A percentile compares a stretch with the other conserved stretches of the same genome.
phyloP scores from a whole-genome alignment of 2,888 invertebrate genomes.

The Oligia fasciuncula region DNA sequence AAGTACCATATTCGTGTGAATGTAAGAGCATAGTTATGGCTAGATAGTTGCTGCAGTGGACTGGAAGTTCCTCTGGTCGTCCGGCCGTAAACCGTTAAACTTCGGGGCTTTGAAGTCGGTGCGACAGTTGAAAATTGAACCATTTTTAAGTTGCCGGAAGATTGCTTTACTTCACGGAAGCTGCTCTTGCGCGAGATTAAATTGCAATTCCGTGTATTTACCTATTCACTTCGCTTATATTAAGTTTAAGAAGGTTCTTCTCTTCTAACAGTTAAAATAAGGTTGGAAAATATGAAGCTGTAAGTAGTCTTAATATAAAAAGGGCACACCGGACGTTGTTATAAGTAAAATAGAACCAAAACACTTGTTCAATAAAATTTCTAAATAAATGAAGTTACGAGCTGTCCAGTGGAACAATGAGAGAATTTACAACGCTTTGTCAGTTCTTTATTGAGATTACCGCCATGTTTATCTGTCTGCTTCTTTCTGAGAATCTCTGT shows the following conservation, averaged over 20 bases:
- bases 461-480: conserved; percentile 49
- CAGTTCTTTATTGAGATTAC: conserved; percentile 58
- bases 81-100: conserved; percentile 67
- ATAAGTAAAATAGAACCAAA: conserved; percentile 25
- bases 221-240: conserved; percentile 15
- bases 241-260: background rate
- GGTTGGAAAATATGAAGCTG: background rate
- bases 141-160: conserved; percentile 56
- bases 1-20: conserved; percentile 53
- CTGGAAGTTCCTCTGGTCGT: conserved; percentile 53
- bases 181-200: conserved; percentile 35
- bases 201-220: conserved; percentile 25
- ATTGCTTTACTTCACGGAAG: conserved; percentile 50
- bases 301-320: background rate
- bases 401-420: conserved; percentile 54
- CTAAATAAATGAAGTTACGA: conserved; percentile 54
- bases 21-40: conserved; percentile 26
- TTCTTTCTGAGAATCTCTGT: conserved; percentile 39
- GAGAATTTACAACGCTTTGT: conserved; percentile 59
- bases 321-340: conserved; percentile 19
- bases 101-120: conserved; percentile 61
- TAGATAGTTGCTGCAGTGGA: conserved; percentile 44
- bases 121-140: conserved; percentile 65
- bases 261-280: background rate
- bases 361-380: conserved; percentile 45